phyloP scores from a whole-genome alignment of 2,113 vertebrate genomes.

The Pelecanus crispus region DNA sequence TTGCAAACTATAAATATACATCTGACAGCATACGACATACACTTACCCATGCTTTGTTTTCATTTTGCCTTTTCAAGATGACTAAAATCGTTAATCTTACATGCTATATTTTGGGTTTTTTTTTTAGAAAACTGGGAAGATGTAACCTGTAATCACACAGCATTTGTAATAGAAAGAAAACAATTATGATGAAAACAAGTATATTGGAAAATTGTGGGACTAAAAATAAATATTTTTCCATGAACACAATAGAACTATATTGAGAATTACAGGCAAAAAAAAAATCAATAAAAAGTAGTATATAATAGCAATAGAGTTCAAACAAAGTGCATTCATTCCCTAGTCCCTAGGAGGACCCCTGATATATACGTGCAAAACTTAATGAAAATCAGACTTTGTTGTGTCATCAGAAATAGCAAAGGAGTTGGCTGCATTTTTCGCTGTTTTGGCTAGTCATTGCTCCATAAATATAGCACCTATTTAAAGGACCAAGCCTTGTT shows the following conservation, averaged over 20 bases:
- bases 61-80: neutral
- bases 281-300: slow-evolving; percentile 65
- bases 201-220: slow-evolving; percentile 20
- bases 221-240: slow-evolving; percentile 66
- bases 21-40: neutral
- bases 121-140: neutral
- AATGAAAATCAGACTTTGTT: slow-evolving; percentile 63
- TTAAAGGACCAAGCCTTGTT: slow-evolving; percentile 14
- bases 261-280: slow-evolving; percentile 30
- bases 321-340: slow-evolving; percentile 60
- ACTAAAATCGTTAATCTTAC: neutral
- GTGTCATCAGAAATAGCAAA: slow-evolving; percentile 56
- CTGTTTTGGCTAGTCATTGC: neutral
- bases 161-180: neutral
- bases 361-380: slow-evolving; percentile 55
- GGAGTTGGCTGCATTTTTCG: slow-evolving; percentile 15
- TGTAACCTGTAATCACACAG: neutral
- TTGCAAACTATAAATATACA: neutral
- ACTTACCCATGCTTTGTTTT: neutral
- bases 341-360: slow-evolving; percentile 51
- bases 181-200: slow-evolving; percentile 25
- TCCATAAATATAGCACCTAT: slow-evolving; percentile 58
- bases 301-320: slow-evolving; percentile 62
- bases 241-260: slow-evolving; percentile 50
- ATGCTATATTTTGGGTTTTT: neutral